phyloP scores from a whole-genome alignment of 1,140 invertebrate species.

The Branchinecta lindahli region DNA sequence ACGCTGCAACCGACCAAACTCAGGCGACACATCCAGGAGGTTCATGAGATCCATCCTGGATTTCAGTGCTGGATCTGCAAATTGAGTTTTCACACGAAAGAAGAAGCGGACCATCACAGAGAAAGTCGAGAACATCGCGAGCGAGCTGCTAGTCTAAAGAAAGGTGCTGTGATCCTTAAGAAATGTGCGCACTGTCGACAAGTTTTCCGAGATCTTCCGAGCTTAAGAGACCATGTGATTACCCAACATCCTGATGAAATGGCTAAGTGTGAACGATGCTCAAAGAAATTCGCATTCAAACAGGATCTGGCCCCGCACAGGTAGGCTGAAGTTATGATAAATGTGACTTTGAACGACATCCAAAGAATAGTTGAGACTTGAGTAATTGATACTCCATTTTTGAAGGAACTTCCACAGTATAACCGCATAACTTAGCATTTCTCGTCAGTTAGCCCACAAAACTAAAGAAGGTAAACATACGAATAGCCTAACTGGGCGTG shows the following conservation, averaged over 20 bases:
- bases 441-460: no score
- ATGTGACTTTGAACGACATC: no score
- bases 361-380: no score
- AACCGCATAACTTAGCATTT: no score
- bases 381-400: no score
- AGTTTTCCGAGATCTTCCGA: conserved; percentile 36
- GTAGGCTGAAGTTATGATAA: background rate
- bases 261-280: conserved; percentile 48
- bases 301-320: conserved; percentile 51
- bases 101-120: conserved; percentile 48
- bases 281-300: conserved; percentile 44
- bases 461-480: no score
- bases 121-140: conserved; percentile 40
- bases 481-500: no score
- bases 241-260: conserved; percentile 41
- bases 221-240: conserved; percentile 48
- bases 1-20: conserved; percentile 37
- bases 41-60: conserved; percentile 28
- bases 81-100: conserved; percentile 41
- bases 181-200: conserved; percentile 44
- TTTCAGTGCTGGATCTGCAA: conserved; percentile 51
- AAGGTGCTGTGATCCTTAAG: conserved; percentile 31
- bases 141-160: conserved; percentile 32
- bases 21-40: conserved; percentile 25
- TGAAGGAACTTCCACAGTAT: no score